Evolutionary conservation across 2,797 vertebrate genomes (phyloP).

Genomic region (Chaetophractus vellerosus): DNA sequence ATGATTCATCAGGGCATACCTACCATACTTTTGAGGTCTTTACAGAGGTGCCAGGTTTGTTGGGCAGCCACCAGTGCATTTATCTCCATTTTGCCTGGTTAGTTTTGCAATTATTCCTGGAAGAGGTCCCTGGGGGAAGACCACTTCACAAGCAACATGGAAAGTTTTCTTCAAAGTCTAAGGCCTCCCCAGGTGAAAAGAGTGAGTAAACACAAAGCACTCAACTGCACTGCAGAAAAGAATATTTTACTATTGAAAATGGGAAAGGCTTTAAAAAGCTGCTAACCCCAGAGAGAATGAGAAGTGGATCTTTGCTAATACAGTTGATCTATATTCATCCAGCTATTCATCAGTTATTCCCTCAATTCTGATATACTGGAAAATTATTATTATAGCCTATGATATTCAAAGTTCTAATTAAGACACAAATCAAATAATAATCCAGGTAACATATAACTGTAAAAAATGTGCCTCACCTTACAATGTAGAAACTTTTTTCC

Average conservation of each 20-base stretch:
- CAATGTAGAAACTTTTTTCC: not conserved
- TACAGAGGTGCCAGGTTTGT: not conserved
- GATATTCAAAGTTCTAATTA: conserved; percentile 9
- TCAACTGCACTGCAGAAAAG: not conserved
- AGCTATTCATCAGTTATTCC: not conserved
- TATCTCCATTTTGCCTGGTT: conserved; percentile 5
- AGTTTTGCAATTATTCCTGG: conserved; percentile 1
- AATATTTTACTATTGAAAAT: conserved; percentile 9
- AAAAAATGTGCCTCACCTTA: not conserved
- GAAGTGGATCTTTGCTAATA: not conserved
- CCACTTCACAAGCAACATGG: conserved; percentile 7
- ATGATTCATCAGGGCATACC: not conserved
- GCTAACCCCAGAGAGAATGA: not conserved
- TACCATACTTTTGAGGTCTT: not conserved
- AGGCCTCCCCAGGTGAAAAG: conserved; percentile 1
- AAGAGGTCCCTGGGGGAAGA: not conserved
- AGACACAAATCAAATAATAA: not conserved
- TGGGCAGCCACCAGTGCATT: not conserved
- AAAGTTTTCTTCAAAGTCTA: conserved; percentile 57
- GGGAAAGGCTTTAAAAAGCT: not conserved
- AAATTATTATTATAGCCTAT: not conserved
- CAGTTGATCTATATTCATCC: not conserved
- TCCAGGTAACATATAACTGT: not conserved
- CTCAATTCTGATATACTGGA: not conserved
- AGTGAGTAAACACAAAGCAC: not conserved